phyloP scores from a whole-genome alignment of 2,797 vertebrate species.

The Oreochromis mossambicus region DNA sequence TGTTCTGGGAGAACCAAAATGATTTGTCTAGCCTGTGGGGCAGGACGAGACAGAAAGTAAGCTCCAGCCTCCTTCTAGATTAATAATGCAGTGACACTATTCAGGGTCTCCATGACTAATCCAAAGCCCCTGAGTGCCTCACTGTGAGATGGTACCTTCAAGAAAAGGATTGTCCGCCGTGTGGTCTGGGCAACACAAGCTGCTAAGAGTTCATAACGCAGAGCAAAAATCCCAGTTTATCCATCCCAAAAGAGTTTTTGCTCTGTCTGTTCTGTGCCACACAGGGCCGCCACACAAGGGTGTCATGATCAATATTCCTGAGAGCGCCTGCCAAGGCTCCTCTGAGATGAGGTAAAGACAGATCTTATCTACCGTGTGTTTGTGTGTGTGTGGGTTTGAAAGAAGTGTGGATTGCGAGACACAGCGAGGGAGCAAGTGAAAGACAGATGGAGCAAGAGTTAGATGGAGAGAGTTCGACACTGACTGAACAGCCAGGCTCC shows the following conservation, averaged over 20 bases:
- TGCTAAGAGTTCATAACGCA: slow-evolving; percentile 1
- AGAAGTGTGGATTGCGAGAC: not conserved
- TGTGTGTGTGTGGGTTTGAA: not conserved
- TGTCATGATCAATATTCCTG: slow-evolving; percentile 72
- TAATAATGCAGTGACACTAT: slow-evolving; percentile 54
- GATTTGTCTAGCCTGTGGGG: slow-evolving; percentile 32
- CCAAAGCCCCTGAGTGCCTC: slow-evolving; percentile 27
- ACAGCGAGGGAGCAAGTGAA: slow-evolving; percentile 12
- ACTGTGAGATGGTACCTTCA: slow-evolving; percentile 3
- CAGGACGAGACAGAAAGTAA: slow-evolving; percentile 21
- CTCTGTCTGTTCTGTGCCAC: not conserved
- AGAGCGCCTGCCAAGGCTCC: slow-evolving; percentile 54
- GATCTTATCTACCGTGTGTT: slow-evolving; percentile 59
- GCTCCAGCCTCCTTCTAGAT: slow-evolving; percentile 26
- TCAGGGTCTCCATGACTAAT: slow-evolving; percentile 31
- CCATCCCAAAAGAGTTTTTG: not conserved
- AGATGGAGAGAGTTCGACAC: slow-evolving; percentile 53
- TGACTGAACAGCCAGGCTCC: slow-evolving; percentile 50
- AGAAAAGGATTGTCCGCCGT: slow-evolving; percentile 24
- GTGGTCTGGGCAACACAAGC: slow-evolving; percentile 2
- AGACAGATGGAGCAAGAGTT: slow-evolving; percentile 54
- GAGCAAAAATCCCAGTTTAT: slow-evolving; percentile 8
- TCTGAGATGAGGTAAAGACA: slow-evolving; percentile 62
- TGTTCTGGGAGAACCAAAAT: slow-evolving; percentile 1
- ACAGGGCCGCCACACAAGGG: slow-evolving; percentile 31